Evolutionary conservation across 2,888 invertebrate species (phyloP).

Genomic region (Lepetodrilus schrolli): DNA sequence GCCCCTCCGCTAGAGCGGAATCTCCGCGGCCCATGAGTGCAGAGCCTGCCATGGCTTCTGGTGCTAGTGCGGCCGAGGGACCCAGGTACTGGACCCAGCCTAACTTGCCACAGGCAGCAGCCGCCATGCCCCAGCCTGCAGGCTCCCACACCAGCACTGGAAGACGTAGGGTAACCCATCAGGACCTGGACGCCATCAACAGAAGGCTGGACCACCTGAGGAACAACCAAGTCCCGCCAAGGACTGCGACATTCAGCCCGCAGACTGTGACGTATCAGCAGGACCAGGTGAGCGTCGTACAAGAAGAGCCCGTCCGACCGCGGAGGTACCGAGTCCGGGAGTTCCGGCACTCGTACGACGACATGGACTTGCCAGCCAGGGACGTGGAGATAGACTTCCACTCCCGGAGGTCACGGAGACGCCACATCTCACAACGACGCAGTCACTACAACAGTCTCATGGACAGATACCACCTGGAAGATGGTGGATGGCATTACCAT

Average conservation of each 20-base stretch:
- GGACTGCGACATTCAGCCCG: slow-evolving; percentile 46
- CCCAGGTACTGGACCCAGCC: neutral
- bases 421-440: neutral
- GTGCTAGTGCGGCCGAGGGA: neutral
- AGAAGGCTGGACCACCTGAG: slow-evolving; percentile 60
- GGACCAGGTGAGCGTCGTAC: slow-evolving; percentile 3
- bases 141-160: neutral
- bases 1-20: slow-evolving; percentile 52
- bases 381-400: slow-evolving; percentile 47
- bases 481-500: too few relatives aligned
- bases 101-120: neutral
- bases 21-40: slow-evolving; percentile 36
- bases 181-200: slow-evolving; percentile 62
- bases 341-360: slow-evolving; percentile 52
- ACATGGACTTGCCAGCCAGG: slow-evolving; percentile 56
- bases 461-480: slow-evolving; percentile 54
- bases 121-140: neutral
- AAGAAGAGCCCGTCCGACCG: slow-evolving; percentile 43
- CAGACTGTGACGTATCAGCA: slow-evolving; percentile 36
- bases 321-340: slow-evolving; percentile 53
- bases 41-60: slow-evolving; percentile 16
- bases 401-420: neutral
- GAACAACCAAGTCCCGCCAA: slow-evolving; percentile 58
- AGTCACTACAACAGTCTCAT: slow-evolving; percentile 44
- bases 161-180: slow-evolving; percentile 56